phyloP scores from a whole-genome alignment of 1,140 invertebrate species.

The Euwallacea fornicatus region DNA sequence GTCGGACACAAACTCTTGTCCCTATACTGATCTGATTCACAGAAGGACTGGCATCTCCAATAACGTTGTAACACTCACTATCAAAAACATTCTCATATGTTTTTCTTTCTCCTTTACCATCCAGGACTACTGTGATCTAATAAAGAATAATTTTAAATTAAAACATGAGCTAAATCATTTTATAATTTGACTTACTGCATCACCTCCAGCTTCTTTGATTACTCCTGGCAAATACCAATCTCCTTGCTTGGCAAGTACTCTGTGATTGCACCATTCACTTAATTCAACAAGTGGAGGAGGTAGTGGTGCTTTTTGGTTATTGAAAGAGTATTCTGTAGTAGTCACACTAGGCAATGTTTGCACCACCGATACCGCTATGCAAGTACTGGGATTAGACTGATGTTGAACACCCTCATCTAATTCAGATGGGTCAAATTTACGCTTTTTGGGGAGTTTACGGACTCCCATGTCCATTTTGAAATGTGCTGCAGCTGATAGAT shows the following conservation, averaged over 20 bases:
- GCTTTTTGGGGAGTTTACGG: slow-evolving; percentile 81
- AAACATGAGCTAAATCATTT: background rate
- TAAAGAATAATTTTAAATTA: slow-evolving; percentile 4
- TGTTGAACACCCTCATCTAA: slow-evolving; percentile 63
- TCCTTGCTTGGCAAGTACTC: slow-evolving; percentile 83
- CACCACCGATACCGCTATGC: slow-evolving; percentile 50
- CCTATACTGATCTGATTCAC: slow-evolving; percentile 66
- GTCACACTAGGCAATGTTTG: slow-evolving; percentile 53
- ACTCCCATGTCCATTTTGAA: slow-evolving; percentile 55
- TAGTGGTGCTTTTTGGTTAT: slow-evolving; percentile 34
- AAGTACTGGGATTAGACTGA: slow-evolving; percentile 24
- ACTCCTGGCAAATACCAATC: slow-evolving; percentile 82
- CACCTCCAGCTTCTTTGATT: slow-evolving; percentile 62
- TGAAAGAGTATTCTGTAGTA: slow-evolving; percentile 64
- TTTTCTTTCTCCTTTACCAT: slow-evolving; percentile 64
- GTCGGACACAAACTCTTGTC: slow-evolving; percentile 57
- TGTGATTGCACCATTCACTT: slow-evolving; percentile 86
- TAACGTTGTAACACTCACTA: slow-evolving; percentile 81
- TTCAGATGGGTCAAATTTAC: slow-evolving; percentile 83
- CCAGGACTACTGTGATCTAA: slow-evolving; percentile 74
- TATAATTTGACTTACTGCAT: slow-evolving; percentile 52
- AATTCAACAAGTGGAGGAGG: slow-evolving; percentile 65
- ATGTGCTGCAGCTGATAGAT: slow-evolving; percentile 17
- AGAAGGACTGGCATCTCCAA: slow-evolving; percentile 90
- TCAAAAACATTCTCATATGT: slow-evolving; percentile 71